Evolutionary conservation across 2,888 invertebrate genomes (phyloP).

Genomic region (Adela reaumurella): DNA sequence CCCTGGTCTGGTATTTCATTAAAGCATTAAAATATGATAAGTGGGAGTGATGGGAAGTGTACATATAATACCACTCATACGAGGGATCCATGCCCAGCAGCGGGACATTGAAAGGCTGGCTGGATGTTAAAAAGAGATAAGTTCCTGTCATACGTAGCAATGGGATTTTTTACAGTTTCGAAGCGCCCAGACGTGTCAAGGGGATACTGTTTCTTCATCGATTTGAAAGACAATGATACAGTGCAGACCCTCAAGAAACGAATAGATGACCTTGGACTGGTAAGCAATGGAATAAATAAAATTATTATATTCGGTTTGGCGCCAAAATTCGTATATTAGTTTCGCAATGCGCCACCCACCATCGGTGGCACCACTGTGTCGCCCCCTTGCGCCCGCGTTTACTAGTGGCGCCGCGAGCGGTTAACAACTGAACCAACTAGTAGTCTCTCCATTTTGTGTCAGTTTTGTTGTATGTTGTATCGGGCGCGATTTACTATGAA

Average conservation of each 20-base stretch:
- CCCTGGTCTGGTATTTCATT: no score
- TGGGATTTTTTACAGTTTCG: slow-evolving; percentile 20
- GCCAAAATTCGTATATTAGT: slow-evolving; percentile 22
- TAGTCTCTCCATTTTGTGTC: slow-evolving; percentile 65
- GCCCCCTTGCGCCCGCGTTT: no score
- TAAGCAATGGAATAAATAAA: no score
- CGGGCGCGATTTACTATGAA: slow-evolving; percentile 21
- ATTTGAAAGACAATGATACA: slow-evolving; percentile 67
- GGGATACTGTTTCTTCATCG: slow-evolving; percentile 72
- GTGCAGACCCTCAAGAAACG: slow-evolving; percentile 63
- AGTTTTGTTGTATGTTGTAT: slow-evolving; percentile 59
- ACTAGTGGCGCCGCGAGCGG: slow-evolving; percentile 31
- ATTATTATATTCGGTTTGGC: slow-evolving; percentile 21
- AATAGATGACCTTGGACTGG: slow-evolving; percentile 70
- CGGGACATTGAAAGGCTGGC: no score
- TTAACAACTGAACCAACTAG: slow-evolving; percentile 31
- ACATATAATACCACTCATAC: no score
- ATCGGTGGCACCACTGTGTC: no score
- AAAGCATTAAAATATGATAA: no score
- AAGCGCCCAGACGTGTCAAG: slow-evolving; percentile 56
- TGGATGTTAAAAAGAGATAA: no score
- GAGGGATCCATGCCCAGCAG: no score
- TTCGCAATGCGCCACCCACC: slow-evolving; percentile 4
- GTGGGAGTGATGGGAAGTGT: no score
- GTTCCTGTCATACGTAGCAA: no score